Base-by-base conservation (phyloP, 2,888 invertebrate genomes). In the Scaptodrosophila latifasciaeformis region DNA sequence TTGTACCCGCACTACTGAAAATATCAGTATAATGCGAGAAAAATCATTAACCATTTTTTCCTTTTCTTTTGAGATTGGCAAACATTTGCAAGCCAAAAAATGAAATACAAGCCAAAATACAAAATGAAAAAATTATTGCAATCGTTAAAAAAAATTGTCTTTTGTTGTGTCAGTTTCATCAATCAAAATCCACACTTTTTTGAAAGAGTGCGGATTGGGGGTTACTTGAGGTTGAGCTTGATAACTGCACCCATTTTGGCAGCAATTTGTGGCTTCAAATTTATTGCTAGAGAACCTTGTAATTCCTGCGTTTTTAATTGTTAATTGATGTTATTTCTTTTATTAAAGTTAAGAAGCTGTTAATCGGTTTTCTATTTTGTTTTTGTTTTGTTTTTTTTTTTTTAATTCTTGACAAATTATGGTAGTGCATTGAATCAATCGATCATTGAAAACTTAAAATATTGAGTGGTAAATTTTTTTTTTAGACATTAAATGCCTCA, bases 321-420 rank as follows among this genome's bases (percentile, higher is more conserved):
- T 59, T 71, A 71, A 75, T 75, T 71, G 67, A 75, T 71, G 65
- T 64, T 64, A 53, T 54, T 54, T 42, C 54, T 57, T 49, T 59
- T 58, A 50, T 60, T 67, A 66, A 68, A 59, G 57, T 58, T 56
- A 44, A 46, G 35, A 39, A 37, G 17, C 13, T 37, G 37, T 9
- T 12, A 13, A n/a, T n/a, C n/a, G n/a, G n/a, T n/a, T n/a, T n/a
- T n/a, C n/a, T n/a, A n/a, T n/a, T n/a, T n/a, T n/a, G n/a, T 43
- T 17, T 39, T 39, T 10, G 10, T 4, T 1, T 18, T 4, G 13
- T 39, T 40, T 10, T 1, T 17, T 13, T 40, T 40, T 9, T 40
- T 42, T 13, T 49, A 12, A 19, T n/a, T 49, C 42, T 76, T 72
- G 75, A 70, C 72, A 78, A 72, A 75, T 75, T 62, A 66, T 59